phyloP scores from a whole-genome alignment of 2,888 invertebrate species.

The Dryocosmus kuriphilus region DNA sequence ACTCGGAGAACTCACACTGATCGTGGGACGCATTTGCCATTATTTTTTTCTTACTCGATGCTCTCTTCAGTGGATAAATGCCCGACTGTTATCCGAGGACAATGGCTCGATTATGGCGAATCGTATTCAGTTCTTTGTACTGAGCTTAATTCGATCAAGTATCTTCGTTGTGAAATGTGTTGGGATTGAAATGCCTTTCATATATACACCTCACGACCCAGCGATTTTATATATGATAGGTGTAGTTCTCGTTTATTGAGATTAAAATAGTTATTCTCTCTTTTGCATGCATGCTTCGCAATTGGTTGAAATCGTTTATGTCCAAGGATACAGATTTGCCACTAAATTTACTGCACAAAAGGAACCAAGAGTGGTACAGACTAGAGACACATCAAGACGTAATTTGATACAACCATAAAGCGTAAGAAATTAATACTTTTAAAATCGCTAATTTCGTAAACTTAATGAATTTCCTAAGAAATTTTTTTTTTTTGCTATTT shows the following conservation, averaged over 20 bases:
- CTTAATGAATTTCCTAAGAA: too few relatives aligned
- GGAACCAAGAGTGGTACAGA: too few relatives aligned
- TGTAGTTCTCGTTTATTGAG: slow-evolving; percentile 11
- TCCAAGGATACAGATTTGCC: too few relatives aligned
- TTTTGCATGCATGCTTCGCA: slow-evolving; percentile 18
- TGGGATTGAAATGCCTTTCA: slow-evolving; percentile 16
- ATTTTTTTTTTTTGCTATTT: too few relatives aligned
- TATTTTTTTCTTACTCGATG: slow-evolving; percentile 19
- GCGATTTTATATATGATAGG: slow-evolving; percentile 22
- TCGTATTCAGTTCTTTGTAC: slow-evolving; percentile 26
- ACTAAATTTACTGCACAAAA: too few relatives aligned
- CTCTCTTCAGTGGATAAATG: slow-evolving; percentile 30
- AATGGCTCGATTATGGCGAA: slow-evolving; percentile 39
- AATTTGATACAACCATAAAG: too few relatives aligned
- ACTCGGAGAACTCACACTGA: not conserved
- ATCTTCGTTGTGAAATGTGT: slow-evolving; percentile 25
- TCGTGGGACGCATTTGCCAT: slow-evolving; percentile 20
- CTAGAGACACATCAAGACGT: too few relatives aligned
- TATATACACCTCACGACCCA: slow-evolving; percentile 19
- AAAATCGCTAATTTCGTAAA: too few relatives aligned
- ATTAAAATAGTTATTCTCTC: slow-evolving; percentile 2
- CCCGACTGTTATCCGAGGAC: slow-evolving; percentile 19
- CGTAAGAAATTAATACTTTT: too few relatives aligned
- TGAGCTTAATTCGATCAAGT: slow-evolving; percentile 26
- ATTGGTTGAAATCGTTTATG: slow-evolving; percentile 8